These are phyloP conservation scores for Eristalinus sepulchralis DNA, from an alignment of 2,888 invertebrate genomes.

Conservation along the genomic window DNA sequence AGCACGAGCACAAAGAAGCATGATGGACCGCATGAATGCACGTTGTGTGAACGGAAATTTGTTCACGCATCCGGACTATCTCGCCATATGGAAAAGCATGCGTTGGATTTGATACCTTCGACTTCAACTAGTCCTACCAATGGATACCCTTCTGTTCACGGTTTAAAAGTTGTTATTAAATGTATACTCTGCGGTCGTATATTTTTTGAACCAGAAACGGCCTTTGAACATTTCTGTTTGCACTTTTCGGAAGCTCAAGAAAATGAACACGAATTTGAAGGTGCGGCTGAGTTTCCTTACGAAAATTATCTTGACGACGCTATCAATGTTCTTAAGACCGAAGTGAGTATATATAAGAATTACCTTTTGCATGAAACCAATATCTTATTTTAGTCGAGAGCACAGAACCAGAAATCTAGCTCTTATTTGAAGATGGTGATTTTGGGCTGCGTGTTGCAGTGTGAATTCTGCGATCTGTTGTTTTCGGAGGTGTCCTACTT, in stretches of 20 bases:
- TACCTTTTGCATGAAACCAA: not conserved
- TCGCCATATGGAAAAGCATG: constrained; percentile 80
- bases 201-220: constrained; percentile 75
- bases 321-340: constrained; percentile 66
- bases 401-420: constrained; percentile 68
- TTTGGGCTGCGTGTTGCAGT: constrained; percentile 81
- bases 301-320: constrained; percentile 74
- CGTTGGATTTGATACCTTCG: constrained; percentile 77
- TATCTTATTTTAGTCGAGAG: constrained; percentile 27
- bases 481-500: constrained; percentile 82
- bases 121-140: constrained; percentile 30
- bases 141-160: constrained; percentile 64
- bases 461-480: constrained; percentile 84
- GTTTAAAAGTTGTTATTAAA: constrained; percentile 76
- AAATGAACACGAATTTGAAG: constrained; percentile 72
- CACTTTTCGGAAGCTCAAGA: constrained; percentile 72
- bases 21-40: constrained; percentile 79
- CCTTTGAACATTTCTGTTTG: constrained; percentile 74
- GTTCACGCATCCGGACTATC: constrained; percentile 79
- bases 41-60: constrained; percentile 79
- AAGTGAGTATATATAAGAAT: constrained; percentile 57
- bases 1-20: constrained; percentile 71
- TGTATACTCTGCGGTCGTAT: constrained; percentile 78
- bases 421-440: constrained; percentile 75
- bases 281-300: constrained; percentile 73